Evolutionary conservation across 2,888 invertebrate genomes (phyloP), one percentile per base, ranked within the genome.

Genomic region (Cylloceria caligata): DNA sequence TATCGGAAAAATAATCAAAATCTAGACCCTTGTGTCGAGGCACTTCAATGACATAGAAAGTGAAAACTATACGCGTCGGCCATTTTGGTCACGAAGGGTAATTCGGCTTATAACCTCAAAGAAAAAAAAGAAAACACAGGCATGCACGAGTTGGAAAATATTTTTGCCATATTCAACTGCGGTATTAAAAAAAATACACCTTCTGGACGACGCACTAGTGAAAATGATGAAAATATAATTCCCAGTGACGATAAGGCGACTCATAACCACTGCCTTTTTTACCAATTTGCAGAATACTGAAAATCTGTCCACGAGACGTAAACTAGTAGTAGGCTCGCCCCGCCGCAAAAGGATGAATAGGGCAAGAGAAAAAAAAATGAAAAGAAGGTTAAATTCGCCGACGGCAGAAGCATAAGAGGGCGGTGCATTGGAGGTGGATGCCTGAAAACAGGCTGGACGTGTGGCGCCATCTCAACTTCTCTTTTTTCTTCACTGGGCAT

Each of bases 401-500:
- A 74, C 81, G 83, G 81, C 67, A 75, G 60, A 47, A 47, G 64
- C 39, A 42, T 24, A 71, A 74, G 57, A 55, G 64, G 80, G 75
- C 62, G 75, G 79, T 45, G 42, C 67, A 69, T 45, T 57, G 76
- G 47, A 73, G 73, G 78, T 76, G 80, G 78, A 85, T 79, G 80
- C 64, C 81, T 79, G 74, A 83, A 84, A 84, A 84, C 83, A 84
- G 81, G 81, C 84, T 76, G 84, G 76, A 85, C 81, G 81, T 83
- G 84, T 85, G 84, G 84, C 84, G 84, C 84, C 84, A 85, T 83
- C 80, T 81, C 83, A 80, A 77, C 80, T 81, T 62, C 52, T 81
- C 78, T 45, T 79, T 76, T 85, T 80, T 71, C 73, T 74, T 67
- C 30, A 24, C 16, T 42, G 21, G 27, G 16, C 74, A 57, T 64